A percentile compares a stretch with the other conserved stretches of the same genome.
phyloP scores from a whole-genome alignment of 2,113 vertebrate species.

The Apteryx owenii region DNA sequence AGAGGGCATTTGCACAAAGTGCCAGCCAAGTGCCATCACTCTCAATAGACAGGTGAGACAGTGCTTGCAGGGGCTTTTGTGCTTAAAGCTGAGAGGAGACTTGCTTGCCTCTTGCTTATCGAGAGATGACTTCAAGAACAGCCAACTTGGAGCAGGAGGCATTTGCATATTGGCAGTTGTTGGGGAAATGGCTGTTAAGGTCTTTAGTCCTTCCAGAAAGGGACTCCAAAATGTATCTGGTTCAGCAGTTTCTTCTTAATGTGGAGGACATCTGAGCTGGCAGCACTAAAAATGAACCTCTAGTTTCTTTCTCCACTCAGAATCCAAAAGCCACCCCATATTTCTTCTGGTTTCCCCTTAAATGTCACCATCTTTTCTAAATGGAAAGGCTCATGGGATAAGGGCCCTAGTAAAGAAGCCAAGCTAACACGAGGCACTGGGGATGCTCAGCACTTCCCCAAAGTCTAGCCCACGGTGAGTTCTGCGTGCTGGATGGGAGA shows the following conservation, averaged over 20 bases:
- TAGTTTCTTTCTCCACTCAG: not conserved
- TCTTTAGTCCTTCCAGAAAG: not conserved
- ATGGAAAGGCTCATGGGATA: not conserved
- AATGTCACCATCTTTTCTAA: not conserved
- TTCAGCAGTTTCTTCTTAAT: not conserved
- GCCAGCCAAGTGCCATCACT: slow-evolving; percentile 97
- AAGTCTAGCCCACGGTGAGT: accelerated
- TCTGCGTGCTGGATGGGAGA: not conserved
- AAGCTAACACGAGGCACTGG: not conserved
- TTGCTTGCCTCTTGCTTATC: not conserved
- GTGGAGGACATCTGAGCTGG: not conserved
- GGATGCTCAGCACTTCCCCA: not conserved
- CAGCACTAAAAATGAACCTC: not conserved
- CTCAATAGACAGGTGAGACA: slow-evolving; percentile 93
- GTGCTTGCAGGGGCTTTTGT: not conserved
- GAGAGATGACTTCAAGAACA: not conserved
- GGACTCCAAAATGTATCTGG: not conserved
- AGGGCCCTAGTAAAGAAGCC: not conserved
- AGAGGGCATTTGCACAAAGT: slow-evolving; percentile 98
- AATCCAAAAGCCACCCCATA: not conserved
- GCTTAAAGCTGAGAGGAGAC: not conserved
- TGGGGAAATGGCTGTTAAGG: not conserved
- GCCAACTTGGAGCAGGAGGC: not conserved
- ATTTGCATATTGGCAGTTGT: not conserved
- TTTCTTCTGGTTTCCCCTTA: not conserved